Conservation (phyloP, 2,888 invertebrate genomes). For the Smittia aterrima region DNA sequence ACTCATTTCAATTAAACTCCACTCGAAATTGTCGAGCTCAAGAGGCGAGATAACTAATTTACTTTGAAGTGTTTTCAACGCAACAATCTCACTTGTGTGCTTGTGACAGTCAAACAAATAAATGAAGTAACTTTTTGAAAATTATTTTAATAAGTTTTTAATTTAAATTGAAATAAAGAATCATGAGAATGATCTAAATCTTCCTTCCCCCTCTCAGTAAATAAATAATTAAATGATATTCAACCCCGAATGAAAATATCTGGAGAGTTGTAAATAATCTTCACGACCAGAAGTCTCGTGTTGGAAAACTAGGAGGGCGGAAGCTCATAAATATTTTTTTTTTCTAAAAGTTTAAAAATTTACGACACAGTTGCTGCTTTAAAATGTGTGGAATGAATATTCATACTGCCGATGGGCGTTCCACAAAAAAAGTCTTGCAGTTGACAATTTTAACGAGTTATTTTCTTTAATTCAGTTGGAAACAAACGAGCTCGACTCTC, state of each 20-base stretch:
- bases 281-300: neutral
- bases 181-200: conserved; percentile 25
- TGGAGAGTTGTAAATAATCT: conserved; percentile 13
- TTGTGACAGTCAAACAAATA: neutral
- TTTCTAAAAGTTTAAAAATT: conserved; percentile 11
- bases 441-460: conserved; percentile 40
- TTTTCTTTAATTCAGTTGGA: conserved; percentile 44
- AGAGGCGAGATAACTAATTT: conserved; percentile 7
- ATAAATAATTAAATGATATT: conserved; percentile 35
- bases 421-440: neutral
- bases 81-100: neutral
- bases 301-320: conserved; percentile 10
- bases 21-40: neutral
- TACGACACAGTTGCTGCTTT: conserved; percentile 33
- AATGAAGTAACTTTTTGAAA: neutral
- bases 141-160: neutral
- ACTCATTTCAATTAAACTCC: conserved; percentile 10
- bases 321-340: conserved; percentile 7
- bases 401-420: neutral
- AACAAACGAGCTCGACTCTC: conserved; percentile 53
- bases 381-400: neutral
- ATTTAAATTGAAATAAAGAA: neutral
- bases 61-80: conserved; percentile 9
- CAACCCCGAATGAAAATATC: conserved; percentile 23
- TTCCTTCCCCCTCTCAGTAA: conserved; percentile 33